Evolutionary conservation across 2,797 vertebrate species (phyloP), one percentile per base, ranked within the genome.

Genomic region (Lepilemur ruficaudatus): DNA sequence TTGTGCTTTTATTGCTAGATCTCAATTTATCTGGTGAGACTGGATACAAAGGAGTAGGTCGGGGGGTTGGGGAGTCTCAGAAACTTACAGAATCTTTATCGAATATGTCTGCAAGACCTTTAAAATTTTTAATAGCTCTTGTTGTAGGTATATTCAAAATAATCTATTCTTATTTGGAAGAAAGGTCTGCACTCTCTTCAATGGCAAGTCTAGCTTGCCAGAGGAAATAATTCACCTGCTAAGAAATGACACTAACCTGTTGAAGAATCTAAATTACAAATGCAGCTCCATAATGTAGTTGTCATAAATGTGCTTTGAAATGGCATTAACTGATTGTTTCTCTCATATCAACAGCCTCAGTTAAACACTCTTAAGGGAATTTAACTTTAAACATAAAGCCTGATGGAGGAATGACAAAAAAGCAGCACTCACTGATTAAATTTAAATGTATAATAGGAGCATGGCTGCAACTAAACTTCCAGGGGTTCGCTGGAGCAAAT

Each of bases 281-380:
- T 52, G 52, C 32, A 61, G 38, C 32, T 83, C 18, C 5, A 0
- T 35, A 46, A 84, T 50, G 82, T 2, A 89, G 63, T 76, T 96
- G 94, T 86, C 91, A 61, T 76, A 93, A 96, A 57, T 11, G 20
- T 89, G 61, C 91, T 92, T 93, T 91, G 70, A 84, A 91, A 87
- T 91, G 80, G 57, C 57, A 23, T 87, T 87, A 96, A 96, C 55
- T 23, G 79, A 94, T 94, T 22, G 32, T 59, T 95, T 41, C 43
- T 87, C 30, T 78, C 59, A 5, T 35, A 76, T 63, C 92, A 96
- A 89, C 85, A 73, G 63, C 50, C 67, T 43, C 23, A n/a, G 84
- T 81, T 91, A 88, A 91, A 96, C 89, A 35, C 80, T 59, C 91
- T 65, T 14, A 28, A 80, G 82, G 55, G 81, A 95, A 80, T 93